Percentiles rank a stretch among this genome's conserved stretches.
These are phyloP conservation scores for Lochmaea capreae DNA, from an alignment of 2,888 invertebrate species.

Conservation along the genomic window DNA sequence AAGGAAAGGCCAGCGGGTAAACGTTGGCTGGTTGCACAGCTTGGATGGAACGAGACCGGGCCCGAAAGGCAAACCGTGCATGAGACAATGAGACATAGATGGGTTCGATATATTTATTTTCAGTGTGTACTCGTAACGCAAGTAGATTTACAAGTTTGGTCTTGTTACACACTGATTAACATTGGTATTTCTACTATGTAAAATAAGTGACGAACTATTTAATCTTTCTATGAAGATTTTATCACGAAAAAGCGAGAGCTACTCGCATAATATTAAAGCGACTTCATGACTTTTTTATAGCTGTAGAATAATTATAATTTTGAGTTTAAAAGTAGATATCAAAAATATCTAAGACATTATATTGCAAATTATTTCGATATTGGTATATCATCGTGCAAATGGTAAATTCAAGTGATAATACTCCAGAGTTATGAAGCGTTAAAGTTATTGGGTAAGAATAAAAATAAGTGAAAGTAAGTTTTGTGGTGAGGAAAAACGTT, in stretches of 20 bases:
- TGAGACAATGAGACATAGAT: constrained; percentile 48
- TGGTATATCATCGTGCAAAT: no score
- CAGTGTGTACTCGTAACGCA: constrained; percentile 24
- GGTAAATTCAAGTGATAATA: no score
- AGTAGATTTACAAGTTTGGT: constrained; percentile 40
- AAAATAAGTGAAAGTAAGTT: no score
- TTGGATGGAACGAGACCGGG: constrained; percentile 21
- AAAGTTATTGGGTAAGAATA: no score
- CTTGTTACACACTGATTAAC: constrained; percentile 48
- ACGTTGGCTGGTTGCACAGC: constrained; percentile 15
- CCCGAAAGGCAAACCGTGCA: constrained; percentile 42
- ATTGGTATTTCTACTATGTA: constrained; percentile 36
- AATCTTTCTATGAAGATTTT: constrained; percentile 10
- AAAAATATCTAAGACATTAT: no score
- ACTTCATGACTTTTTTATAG: no score
- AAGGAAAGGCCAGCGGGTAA: constrained; percentile 35
- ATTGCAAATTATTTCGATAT: no score
- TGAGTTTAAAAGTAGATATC: no score
- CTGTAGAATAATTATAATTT: no score
- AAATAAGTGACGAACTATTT: constrained; percentile 29
- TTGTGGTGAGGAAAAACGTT: no score
- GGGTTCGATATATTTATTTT: constrained; percentile 44
- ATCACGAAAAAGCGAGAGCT: neutral
- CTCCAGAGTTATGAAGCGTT: no score
- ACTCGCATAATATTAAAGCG: neutral